Evolutionary conservation across 2,888 invertebrate species (phyloP), one percentile per base, ranked within the genome.

Genomic region (Apotomis turbidana): DNA sequence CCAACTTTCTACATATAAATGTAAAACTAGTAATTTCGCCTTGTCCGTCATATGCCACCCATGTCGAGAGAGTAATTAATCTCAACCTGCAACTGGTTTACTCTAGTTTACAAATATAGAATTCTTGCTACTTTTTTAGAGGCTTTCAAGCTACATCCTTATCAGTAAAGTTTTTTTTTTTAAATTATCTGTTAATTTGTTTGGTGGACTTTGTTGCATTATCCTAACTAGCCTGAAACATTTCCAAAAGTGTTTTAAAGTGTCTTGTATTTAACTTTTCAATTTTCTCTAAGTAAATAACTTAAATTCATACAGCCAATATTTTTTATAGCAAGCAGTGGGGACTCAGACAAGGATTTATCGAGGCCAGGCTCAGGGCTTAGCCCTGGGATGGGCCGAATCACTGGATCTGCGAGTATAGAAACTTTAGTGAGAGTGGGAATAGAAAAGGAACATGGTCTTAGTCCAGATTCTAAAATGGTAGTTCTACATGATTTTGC

Each of bases 391-490:
- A 97, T 98, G 95, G 98, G 98, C 1, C 95, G 98, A 51, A 98
- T 99, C 78, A 98, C 98, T 1, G 98, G 98, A 66, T 98, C 98
- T 36, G 97, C 98, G 52, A 98, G 98, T 83, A 98, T 99, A 76
- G 98, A 98, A 87, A 98, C 97, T 0, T 90, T 98, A 49, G 97
- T 97, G 1, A 93, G 97, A 80, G 97, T 98, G 41, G 98, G 98
- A 13, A 97, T 98, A 74, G 98, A 98, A 85, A 98, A 98, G 83
- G 98, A 98, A 88, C 97, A 97, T 90, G 97, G 97, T 0, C 92
- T 98, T 6, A 97, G 98, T 76, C 98, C 98, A 0, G 98, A 98
- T 85, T 98, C 97, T 64, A 98, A 98, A 93, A 98, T 98, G 98
- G 97, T 98, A 74, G 98, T 98, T 52, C 93, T 98, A 9, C 98